Conservation (phyloP, 2,888 invertebrate species). For the Phania funesta region DNA sequence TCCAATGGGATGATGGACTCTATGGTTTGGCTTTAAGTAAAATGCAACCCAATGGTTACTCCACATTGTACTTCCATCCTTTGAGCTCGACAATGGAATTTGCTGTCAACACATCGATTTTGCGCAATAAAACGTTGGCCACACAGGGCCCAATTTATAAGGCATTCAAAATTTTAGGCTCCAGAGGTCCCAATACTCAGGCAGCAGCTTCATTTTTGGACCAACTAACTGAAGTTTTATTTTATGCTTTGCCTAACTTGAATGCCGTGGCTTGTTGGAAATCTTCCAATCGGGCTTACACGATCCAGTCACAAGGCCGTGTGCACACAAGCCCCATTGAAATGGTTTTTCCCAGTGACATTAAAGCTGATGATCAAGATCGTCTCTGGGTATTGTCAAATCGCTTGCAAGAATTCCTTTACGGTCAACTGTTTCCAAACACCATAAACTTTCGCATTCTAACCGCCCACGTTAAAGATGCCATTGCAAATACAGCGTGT, state of each 20-base stretch:
- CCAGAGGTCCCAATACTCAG: constrained; percentile 86
- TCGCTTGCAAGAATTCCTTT: constrained; percentile 86
- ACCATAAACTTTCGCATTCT: constrained; percentile 88
- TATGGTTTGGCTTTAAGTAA: constrained; percentile 88
- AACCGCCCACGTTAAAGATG: constrained; percentile 85
- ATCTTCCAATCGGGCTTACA: constrained; percentile 85
- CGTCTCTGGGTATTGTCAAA: constrained; percentile 89
- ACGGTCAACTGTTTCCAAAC: constrained; percentile 83
- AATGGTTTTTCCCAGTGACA: constrained; percentile 89
- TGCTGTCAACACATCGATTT: constrained; percentile 85
- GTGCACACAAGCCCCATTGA: constrained; percentile 86
- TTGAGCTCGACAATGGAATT: constrained; percentile 89
- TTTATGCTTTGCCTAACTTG: constrained; percentile 87
- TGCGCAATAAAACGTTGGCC: constrained; percentile 83
- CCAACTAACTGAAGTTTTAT: constrained; percentile 86
- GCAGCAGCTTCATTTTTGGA: constrained; percentile 88
- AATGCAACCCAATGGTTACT: constrained; percentile 84
- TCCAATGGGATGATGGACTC: constrained; percentile 89
- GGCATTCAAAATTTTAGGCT: constrained; percentile 85
- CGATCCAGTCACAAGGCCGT: constrained; percentile 86
- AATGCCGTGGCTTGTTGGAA: constrained; percentile 91
- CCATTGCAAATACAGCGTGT: constrained; percentile 87
- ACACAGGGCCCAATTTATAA: constrained; percentile 82
- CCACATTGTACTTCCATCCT: constrained; percentile 90
- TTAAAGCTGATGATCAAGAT: constrained; percentile 87